Evolutionary conservation across 2,888 invertebrate genomes (phyloP).

Genomic region (Epirrhoe tristata): DNA sequence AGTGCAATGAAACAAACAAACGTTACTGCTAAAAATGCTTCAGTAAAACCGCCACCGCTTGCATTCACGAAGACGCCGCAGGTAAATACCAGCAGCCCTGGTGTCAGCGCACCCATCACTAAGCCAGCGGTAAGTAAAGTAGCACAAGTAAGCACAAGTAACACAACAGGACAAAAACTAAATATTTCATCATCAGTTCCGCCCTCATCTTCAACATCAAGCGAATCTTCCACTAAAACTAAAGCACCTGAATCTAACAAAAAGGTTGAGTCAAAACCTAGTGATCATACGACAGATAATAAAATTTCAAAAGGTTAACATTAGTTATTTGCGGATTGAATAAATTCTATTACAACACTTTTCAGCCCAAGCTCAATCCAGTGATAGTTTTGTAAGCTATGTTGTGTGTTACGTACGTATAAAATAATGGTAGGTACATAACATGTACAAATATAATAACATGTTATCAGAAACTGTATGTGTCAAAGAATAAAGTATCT

Average conservation of each 20-base stretch:
- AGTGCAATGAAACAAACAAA: slow-evolving; percentile 32
- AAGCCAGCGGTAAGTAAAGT: slow-evolving; percentile 33
- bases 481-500: background rate
- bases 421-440: background rate
- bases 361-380: slow-evolving; percentile 29
- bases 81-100: slow-evolving; percentile 27
- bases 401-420: background rate
- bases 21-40: slow-evolving; percentile 23
- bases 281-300: slow-evolving; percentile 48
- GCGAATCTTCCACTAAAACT: slow-evolving; percentile 28
- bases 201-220: slow-evolving; percentile 17
- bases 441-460: background rate
- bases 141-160: slow-evolving; percentile 37
- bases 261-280: slow-evolving; percentile 50
- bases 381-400: slow-evolving; percentile 36
- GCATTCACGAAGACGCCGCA: slow-evolving; percentile 27
- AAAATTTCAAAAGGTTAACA: slow-evolving; percentile 59
- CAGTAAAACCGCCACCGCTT: slow-evolving; percentile 28
- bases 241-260: slow-evolving; percentile 41
- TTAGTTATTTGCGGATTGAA: slow-evolving; percentile 34
- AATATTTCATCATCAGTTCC: slow-evolving; percentile 7
- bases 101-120: slow-evolving; percentile 18
- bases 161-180: slow-evolving; percentile 16
- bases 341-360: slow-evolving; percentile 24
- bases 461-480: background rate